Evolutionary conservation across 2,888 invertebrate genomes (phyloP).

Genomic region (Endotricha flammealis): DNA sequence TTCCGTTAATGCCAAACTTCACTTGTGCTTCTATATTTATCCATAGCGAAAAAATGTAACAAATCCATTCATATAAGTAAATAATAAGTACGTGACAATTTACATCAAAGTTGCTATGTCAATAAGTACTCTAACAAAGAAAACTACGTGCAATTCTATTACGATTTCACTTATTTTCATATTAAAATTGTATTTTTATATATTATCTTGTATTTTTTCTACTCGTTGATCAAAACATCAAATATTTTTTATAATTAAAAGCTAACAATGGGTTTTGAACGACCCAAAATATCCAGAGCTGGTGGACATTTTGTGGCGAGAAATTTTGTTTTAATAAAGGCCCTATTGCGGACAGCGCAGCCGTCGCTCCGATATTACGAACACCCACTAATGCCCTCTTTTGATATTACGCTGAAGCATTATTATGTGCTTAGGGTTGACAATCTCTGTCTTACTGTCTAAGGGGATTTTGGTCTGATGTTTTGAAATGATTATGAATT

Average conservation of each 20-base stretch:
- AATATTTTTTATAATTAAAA: slow-evolving; percentile 1
- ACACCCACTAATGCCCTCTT: slow-evolving; percentile 71
- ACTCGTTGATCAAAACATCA: background rate
- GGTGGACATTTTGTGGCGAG: slow-evolving; percentile 67
- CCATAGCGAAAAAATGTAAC: no score
- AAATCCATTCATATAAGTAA: no score
- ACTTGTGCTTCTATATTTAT: no score
- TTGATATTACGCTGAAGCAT: slow-evolving; percentile 69
- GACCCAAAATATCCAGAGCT: slow-evolving; percentile 36
- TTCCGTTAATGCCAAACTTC: no score
- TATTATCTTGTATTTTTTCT: background rate
- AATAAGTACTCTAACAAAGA: no score
- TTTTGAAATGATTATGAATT: background rate
- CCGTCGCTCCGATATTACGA: slow-evolving; percentile 68
- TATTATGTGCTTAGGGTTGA: slow-evolving; percentile 68
- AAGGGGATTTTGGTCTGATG: background rate
- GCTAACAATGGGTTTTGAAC: slow-evolving; percentile 15
- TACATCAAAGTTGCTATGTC: no score
- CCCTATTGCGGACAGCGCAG: slow-evolving; percentile 57
- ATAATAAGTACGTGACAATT: no score
- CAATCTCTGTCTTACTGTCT: slow-evolving; percentile 49
- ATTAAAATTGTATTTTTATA: background rate
- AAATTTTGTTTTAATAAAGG: slow-evolving; percentile 77
- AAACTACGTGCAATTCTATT: no score
- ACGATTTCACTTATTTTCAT: no score